phyloP scores from a whole-genome alignment of 2,113 vertebrate genomes.

The Pagrus major region DNA sequence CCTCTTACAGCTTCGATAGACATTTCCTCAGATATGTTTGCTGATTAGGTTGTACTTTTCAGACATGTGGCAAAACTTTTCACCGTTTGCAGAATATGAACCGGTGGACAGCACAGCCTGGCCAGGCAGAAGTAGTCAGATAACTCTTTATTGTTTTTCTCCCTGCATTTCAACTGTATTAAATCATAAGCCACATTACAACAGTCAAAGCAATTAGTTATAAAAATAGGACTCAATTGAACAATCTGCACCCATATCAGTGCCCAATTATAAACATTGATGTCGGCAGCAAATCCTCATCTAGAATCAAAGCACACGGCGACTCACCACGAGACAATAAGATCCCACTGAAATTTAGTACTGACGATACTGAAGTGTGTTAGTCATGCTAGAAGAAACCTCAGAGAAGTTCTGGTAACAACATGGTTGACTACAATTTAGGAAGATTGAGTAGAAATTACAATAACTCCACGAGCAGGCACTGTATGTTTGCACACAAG shows the following conservation, averaged over 20 bases:
- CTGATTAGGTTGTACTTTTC: conserved; percentile 14
- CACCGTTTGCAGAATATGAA: conserved; percentile 4
- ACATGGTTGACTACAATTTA: conserved; percentile 7
- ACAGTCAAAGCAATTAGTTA: conserved; percentile 19
- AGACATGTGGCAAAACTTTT: background rate
- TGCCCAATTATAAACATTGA: conserved; percentile 18
- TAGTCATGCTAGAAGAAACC: conserved; percentile 51
- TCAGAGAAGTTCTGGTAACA: conserved; percentile 13
- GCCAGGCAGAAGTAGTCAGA: conserved; percentile 2
- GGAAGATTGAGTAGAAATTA: conserved; percentile 39
- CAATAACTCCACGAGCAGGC: conserved; percentile 37
- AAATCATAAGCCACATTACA: conserved; percentile 32
- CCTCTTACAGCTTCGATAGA: background rate
- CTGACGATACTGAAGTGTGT: conserved; percentile 30
- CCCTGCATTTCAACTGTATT: conserved; percentile 7
- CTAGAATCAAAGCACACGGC: conserved; percentile 37
- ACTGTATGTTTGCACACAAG: conserved; percentile 32
- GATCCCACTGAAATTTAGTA: conserved; percentile 43
- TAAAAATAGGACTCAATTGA: conserved; percentile 4
- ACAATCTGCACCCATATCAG: conserved; percentile 19
- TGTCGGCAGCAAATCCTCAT: conserved; percentile 16
- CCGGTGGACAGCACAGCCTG: background rate
- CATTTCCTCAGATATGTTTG: conserved; percentile 22
- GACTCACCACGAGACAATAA: conserved; percentile 38
- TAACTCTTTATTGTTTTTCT: conserved; percentile 29